Percentiles rank a stretch among this genome's conserved stretches.
These are phyloP conservation scores for Bombus superbus DNA, from an alignment of 1,140 invertebrate species.

Conservation along the genomic window DNA sequence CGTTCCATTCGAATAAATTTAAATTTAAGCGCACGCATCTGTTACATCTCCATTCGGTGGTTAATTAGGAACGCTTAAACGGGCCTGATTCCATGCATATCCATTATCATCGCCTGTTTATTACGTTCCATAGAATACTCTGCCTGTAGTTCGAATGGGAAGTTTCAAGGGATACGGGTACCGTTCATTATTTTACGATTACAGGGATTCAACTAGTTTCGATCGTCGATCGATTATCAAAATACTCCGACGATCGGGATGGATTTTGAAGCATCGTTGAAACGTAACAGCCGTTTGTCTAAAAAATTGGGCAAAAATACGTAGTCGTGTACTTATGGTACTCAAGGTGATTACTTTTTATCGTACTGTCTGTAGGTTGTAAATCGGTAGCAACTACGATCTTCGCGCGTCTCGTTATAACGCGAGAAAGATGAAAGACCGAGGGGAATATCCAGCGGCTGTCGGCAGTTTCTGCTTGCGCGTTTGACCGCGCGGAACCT, in stretches of 20 bases:
- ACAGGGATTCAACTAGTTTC: not conserved
- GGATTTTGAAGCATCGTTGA: too few relatives aligned
- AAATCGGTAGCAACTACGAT: not conserved
- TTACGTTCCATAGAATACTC: not conserved
- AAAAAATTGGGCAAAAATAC: not conserved
- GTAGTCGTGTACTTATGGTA: not conserved
- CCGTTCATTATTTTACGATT: not conserved
- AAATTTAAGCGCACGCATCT: constrained; percentile 73
- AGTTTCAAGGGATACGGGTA: not conserved
- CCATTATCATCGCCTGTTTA: constrained; percentile 20
- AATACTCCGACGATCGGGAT: not conserved
- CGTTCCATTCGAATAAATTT: constrained; percentile 70
- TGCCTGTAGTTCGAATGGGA: too few relatives aligned
- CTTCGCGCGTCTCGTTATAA: not conserved
- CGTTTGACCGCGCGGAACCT: constrained; percentile 15
- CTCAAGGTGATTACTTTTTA: not conserved
- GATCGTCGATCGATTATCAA: not conserved
- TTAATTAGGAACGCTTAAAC: constrained; percentile 70
- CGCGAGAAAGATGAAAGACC: constrained; percentile 11
- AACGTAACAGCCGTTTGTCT: not conserved
- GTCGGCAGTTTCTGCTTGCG: constrained; percentile 16
- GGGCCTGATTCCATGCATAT: constrained; percentile 9
- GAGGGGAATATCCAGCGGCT: constrained; percentile 9
- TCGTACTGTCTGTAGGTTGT: not conserved
- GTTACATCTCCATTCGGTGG: constrained; percentile 62